A percentile compares a stretch with the other conserved stretches of the same genome.
Conservation (phyloP, 2,888 invertebrate genomes). For the Bibio marci region DNA sequence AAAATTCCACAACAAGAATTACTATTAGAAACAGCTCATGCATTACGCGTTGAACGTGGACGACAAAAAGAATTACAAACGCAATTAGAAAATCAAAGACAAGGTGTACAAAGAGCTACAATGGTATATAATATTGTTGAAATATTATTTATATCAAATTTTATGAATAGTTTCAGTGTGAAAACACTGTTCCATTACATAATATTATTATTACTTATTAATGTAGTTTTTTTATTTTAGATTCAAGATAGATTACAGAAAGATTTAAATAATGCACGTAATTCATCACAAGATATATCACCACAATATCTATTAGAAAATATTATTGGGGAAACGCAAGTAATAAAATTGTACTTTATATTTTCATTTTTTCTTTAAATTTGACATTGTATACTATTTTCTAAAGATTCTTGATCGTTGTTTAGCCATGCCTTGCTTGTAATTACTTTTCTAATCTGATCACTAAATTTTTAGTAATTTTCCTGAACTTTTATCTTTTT, state of each 20-base stretch:
- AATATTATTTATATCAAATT: not conserved
- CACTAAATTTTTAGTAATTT: too few relatives aligned
- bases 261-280: constrained; percentile 11
- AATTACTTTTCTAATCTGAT: too few relatives aligned
- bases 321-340: constrained; percentile 12
- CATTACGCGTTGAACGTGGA: constrained; percentile 13
- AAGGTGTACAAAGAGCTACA: constrained; percentile 9
- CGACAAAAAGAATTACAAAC: constrained; percentile 12
- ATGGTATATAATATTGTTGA: not conserved
- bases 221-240: constrained; percentile 3
- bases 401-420: too few relatives aligned
- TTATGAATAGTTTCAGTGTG: too few relatives aligned
- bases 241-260: constrained; percentile 11
- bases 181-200: not conserved
- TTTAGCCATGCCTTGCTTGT: too few relatives aligned
- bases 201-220: too few relatives aligned
- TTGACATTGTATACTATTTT: too few relatives aligned
- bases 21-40: constrained; percentile 12
- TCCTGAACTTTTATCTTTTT: too few relatives aligned
- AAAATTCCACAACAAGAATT: constrained; percentile 14
- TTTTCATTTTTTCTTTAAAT: too few relatives aligned
- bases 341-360: too few relatives aligned
- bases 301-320: constrained; percentile 11
- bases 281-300: constrained; percentile 10
- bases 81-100: constrained; percentile 13